Evolutionary conservation across 2,113 vertebrate genomes (phyloP), one percentile per base, ranked within the genome.

Genomic region (Ifrita kowaldi): DNA sequence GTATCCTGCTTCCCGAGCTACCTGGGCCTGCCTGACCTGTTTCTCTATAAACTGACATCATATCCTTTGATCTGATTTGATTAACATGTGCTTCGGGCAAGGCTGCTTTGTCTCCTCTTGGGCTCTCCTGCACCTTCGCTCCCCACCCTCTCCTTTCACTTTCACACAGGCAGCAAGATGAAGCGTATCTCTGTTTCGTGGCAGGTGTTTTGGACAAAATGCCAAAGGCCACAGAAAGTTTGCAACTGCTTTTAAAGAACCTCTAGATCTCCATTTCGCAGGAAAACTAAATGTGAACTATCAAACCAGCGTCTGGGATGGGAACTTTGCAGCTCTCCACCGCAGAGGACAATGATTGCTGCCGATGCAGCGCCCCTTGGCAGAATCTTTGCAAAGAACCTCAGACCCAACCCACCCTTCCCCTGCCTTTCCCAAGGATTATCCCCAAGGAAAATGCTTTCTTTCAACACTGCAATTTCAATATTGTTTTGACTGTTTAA

Each of bases 11-110:
- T 98, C 98, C 98, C 96, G 95, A 97, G 97, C 97, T 98, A 98
- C 98, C 98, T 98, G 97, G 95, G 98, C 98, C 99, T 97, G 98
- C 98, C 98, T 90, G 98, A 99, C 99, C 99, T 99, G 99, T 99
- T 99, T 98, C 97, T 97, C 98, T 97, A 89, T 97, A 95, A 97
- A 97, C 97, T 98, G 98, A 98, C 98, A 98, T 98, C 98, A 98
- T 93, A 97, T 95, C 95, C 98, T 98, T 98, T 98, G 98, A 98
- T 98, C 98, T 98, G 93, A 77, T 81, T 91, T 64, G 84, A 96
- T 97, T 94, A 97, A 87, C 90, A 73, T 67, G 83, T 41, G 93
- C 94, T 97, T 75, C 60, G 60, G 96, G 97, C 97, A 97, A 97
- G 86, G 84, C 79, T 87, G 95, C 98, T 97, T 97, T 98, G 96